Evolutionary conservation across 2,113 vertebrate genomes (phyloP).

Genomic region (Echinops telfairi): DNA sequence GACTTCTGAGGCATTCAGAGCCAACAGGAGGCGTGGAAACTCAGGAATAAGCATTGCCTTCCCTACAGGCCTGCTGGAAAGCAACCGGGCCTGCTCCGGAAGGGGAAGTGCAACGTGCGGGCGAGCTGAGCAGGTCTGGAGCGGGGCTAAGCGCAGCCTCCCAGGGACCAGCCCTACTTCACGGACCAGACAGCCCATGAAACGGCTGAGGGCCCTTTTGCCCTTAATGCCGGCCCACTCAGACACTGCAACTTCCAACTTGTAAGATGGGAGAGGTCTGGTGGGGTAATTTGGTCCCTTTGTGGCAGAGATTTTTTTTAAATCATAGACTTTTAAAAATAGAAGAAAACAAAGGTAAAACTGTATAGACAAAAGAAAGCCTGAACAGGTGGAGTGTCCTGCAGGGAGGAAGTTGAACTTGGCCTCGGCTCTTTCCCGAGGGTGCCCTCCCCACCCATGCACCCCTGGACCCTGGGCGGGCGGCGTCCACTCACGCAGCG

Average conservation of each 20-base stretch:
- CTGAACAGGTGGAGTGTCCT: neutral
- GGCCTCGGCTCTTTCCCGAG: neutral
- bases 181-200: neutral
- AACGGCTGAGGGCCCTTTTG: neutral
- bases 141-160: neutral
- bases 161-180: too few species aligned
- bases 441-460: too few species aligned
- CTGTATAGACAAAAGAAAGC: neutral
- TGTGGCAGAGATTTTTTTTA: neutral
- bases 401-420: neutral
- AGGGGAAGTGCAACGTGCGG: neutral
- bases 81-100: neutral
- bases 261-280: neutral
- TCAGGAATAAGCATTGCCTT: too few species aligned
- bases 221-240: neutral
- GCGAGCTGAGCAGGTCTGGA: neutral
- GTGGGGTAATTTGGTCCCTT: neutral
- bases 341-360: neutral
- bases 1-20: too few species aligned
- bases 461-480: neutral
- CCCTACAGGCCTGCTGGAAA: neutral
- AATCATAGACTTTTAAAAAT: neutral
- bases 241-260: neutral
- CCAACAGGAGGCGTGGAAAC: too few species aligned
- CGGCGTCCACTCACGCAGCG: conserved; percentile 88